Evolutionary conservation across 2,113 vertebrate genomes (phyloP).

Genomic region (Mastomys natalensis): DNA sequence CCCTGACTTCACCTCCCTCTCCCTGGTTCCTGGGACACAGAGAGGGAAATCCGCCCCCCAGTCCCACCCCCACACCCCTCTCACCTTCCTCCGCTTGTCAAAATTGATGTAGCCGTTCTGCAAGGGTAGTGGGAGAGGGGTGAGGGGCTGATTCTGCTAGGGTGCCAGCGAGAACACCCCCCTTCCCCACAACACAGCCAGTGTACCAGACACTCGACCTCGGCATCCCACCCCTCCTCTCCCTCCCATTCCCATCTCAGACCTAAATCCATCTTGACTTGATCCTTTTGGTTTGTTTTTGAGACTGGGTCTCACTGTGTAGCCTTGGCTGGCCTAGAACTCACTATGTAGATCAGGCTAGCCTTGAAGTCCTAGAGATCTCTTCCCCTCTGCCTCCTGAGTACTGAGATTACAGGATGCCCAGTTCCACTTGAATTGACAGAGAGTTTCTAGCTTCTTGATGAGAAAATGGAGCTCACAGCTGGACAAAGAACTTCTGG

Average conservation of each 20-base stretch:
- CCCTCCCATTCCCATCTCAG: not conserved
- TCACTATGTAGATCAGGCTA: not conserved
- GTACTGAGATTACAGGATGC: not conserved
- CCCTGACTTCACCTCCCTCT: not conserved
- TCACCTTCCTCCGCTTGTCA: constrained; percentile 94
- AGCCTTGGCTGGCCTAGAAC: not conserved
- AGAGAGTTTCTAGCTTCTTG: not conserved
- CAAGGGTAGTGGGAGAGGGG: constrained; percentile 51
- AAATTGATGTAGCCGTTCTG: constrained; percentile 96
- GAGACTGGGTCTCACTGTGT: not conserved
- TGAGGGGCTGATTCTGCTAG: not conserved
- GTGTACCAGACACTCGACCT: not conserved
- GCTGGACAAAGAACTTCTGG: not conserved
- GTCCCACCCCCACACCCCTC: not conserved
- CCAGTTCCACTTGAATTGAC: not conserved
- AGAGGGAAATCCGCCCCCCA: not conserved
- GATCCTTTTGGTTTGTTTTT: not conserved
- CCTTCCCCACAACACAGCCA: not conserved
- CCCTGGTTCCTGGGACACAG: not conserved
- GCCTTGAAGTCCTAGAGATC: not conserved
- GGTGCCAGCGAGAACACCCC: not conserved
- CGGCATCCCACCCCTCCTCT: too few species aligned
- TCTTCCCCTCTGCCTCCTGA: too few species aligned
- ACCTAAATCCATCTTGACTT: not conserved
- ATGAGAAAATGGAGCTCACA: not conserved